phyloP scores from a whole-genome alignment of 2,113 vertebrate species.

The Aramus guarauna region DNA sequence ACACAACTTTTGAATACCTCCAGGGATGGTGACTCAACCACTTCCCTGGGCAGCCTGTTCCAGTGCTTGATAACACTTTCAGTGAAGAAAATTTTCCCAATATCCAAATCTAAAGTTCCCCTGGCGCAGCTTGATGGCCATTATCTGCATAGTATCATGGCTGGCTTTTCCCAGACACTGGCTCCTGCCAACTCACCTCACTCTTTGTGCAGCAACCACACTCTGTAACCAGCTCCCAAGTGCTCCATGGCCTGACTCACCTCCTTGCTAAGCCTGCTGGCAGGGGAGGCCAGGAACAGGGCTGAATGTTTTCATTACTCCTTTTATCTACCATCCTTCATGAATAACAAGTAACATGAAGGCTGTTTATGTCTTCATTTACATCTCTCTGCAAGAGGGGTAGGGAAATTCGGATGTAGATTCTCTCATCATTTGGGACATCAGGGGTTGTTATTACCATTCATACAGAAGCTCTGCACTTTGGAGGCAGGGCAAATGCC shows the following conservation, averaged over 20 bases:
- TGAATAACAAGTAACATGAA: background rate
- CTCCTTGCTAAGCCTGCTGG: background rate
- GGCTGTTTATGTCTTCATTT: background rate
- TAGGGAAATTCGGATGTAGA: background rate
- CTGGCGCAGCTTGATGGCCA: too few relatives aligned
- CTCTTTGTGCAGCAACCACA: background rate
- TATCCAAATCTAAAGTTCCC: too few relatives aligned
- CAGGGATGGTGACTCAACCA: too few relatives aligned
- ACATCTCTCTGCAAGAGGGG: background rate
- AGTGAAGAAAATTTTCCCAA: too few relatives aligned
- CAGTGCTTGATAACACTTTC: too few relatives aligned
- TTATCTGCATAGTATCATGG: accelerated
- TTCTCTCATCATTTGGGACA: background rate
- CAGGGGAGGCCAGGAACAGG: background rate
- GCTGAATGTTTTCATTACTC: background rate
- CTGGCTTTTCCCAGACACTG: background rate
- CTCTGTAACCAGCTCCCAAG: background rate
- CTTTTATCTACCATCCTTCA: background rate
- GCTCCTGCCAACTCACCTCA: background rate
- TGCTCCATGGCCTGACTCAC: background rate
- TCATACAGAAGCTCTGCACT: background rate
- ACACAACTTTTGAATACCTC: too few relatives aligned
- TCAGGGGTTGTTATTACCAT: background rate
- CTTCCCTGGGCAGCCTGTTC: too few relatives aligned
- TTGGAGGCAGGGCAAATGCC: background rate